A percentile compares a stretch with the other conserved stretches of the same genome.
Evolutionary conservation across 2,888 invertebrate species (phyloP).

Genomic region (Carabus problematicus): DNA sequence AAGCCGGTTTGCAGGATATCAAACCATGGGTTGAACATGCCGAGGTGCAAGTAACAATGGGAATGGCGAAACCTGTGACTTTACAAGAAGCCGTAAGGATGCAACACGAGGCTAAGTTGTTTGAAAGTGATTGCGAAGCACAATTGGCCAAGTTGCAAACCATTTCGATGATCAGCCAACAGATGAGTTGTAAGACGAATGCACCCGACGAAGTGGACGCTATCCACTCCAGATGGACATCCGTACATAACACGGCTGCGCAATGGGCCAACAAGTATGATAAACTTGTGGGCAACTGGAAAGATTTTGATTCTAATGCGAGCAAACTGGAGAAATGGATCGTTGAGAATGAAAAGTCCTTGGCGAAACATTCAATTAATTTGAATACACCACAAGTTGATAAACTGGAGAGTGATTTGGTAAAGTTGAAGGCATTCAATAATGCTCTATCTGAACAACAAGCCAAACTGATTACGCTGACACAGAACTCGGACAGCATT

Average conservation of each 20-base stretch:
- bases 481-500: conserved; percentile 81
- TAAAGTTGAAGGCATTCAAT: conserved; percentile 79
- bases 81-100: conserved; percentile 83
- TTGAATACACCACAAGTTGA: conserved; percentile 75
- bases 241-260: conserved; percentile 79
- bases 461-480: conserved; percentile 79
- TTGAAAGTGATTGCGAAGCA: conserved; percentile 80
- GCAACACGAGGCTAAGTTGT: conserved; percentile 73
- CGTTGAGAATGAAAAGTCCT: conserved; percentile 68
- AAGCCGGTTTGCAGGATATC: conserved; percentile 77
- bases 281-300: conserved; percentile 81
- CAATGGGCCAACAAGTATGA: conserved; percentile 82
- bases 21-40: conserved; percentile 90
- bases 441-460: conserved; percentile 88
- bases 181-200: conserved; percentile 76
- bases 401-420: conserved; percentile 78
- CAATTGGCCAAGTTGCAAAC: conserved; percentile 78
- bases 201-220: conserved; percentile 86
- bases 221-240: conserved; percentile 83
- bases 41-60: conserved; percentile 78
- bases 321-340: conserved; percentile 82
- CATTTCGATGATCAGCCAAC: conserved; percentile 75
- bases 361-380: conserved; percentile 66
- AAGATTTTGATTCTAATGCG: conserved; percentile 79
- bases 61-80: conserved; percentile 76